These are phyloP conservation scores for Numenius phaeopus DNA, from an alignment of 2,797 vertebrate genomes.

Conservation along the genomic window DNA sequence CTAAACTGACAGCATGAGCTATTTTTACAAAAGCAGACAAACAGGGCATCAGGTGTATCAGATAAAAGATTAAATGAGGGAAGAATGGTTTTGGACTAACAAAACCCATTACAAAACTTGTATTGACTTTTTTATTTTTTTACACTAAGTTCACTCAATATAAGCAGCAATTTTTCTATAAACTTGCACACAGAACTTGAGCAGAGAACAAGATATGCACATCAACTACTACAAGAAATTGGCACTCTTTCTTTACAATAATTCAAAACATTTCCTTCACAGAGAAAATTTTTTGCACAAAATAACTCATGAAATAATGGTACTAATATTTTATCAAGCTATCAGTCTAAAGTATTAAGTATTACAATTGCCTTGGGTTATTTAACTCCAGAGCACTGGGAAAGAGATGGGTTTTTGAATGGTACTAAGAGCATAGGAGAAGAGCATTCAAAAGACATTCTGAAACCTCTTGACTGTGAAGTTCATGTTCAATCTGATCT, in stretches of 20 bases:
- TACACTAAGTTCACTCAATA: background rate
- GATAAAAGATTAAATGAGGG: background rate
- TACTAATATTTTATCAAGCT: slow-evolving; percentile 5
- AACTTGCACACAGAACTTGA: background rate
- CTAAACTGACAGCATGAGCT: background rate
- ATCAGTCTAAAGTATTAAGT: background rate
- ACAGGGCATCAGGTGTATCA: background rate
- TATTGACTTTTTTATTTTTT: background rate
- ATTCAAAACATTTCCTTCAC: background rate
- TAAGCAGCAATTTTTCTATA: background rate
- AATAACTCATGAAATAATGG: background rate
- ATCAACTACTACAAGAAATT: background rate
- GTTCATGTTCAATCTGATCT: background rate
- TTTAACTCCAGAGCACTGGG: background rate
- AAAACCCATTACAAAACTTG: background rate
- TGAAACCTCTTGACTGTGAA: background rate
- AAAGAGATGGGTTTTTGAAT: background rate
- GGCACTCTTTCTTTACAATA: background rate
- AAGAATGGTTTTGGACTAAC: background rate
- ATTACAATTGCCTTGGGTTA: background rate
- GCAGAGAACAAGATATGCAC: background rate
- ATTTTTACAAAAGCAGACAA: slow-evolving; percentile 28
- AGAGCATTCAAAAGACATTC: background rate
- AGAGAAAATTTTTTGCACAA: background rate
- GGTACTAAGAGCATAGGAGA: background rate